A percentile compares a stretch with the other conserved stretches of the same genome.
Evolutionary conservation across 2,113 vertebrate species (phyloP).

Genomic region (Morone chrysops): DNA sequence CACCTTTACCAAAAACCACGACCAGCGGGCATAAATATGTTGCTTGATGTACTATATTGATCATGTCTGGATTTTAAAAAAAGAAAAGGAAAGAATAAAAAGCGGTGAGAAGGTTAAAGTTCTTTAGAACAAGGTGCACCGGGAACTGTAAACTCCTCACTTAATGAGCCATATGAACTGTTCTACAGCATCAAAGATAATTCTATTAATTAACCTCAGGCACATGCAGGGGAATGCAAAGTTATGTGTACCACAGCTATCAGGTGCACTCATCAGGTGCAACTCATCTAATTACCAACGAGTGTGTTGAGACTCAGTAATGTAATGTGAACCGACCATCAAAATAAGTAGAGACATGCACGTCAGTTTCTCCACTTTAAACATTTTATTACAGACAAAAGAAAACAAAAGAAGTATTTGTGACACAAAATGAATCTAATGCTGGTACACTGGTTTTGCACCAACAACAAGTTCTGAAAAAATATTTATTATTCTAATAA

Average conservation of each 20-base stretch:
- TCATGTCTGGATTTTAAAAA: conserved; percentile 28
- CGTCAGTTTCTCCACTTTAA: conserved; percentile 82
- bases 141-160: conserved; percentile 26
- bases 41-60: conserved; percentile 54
- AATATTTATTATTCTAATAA: conserved; percentile 80
- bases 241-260: conserved; percentile 22
- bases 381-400: conserved; percentile 97
- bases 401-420: conserved; percentile 90
- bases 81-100: background rate
- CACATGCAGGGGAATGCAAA: conserved; percentile 24
- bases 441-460: conserved; percentile 82
- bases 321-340: background rate
- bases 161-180: conserved; percentile 38
- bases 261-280: conserved; percentile 7
- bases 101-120: conserved; percentile 39
- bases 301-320: conserved; percentile 15
- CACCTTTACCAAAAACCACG: conserved; percentile 51
- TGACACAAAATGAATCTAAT: conserved; percentile 87
- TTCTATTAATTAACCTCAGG: conserved; percentile 58
- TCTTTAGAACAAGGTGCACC: conserved; percentile 19
- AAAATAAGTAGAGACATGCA: conserved; percentile 57
- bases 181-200: conserved; percentile 53
- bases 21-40: conserved; percentile 46
- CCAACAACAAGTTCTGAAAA: conserved; percentile 79
- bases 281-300: conserved; percentile 18